Percentiles rank a stretch among this genome's conserved stretches.
phyloP scores from a whole-genome alignment of 1,140 invertebrate species.

The Chironomus tepperi region DNA sequence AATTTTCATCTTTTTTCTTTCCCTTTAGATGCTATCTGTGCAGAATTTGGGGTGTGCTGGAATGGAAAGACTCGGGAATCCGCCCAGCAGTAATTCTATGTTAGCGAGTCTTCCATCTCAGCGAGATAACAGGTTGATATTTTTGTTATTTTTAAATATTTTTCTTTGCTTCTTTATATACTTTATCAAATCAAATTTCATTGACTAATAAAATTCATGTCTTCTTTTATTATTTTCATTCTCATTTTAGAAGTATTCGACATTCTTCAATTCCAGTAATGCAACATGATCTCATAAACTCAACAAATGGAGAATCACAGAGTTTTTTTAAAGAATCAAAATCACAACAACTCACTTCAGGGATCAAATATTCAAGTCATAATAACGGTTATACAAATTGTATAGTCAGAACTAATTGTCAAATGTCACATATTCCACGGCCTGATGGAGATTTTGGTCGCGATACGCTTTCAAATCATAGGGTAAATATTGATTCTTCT shows the following conservation, averaged over 20 bases:
- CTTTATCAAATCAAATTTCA: neutral
- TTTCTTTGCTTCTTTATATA: neutral
- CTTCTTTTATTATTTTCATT: neutral
- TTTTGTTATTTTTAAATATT: neutral
- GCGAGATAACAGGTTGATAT: neutral
- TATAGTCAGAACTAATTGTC: neutral
- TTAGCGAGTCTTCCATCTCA: neutral
- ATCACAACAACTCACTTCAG: neutral
- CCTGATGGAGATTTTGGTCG: conserved; percentile 17
- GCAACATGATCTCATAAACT: conserved; percentile 17
- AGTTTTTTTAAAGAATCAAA: neutral
- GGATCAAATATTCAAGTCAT: neutral
- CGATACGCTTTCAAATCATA: conserved; percentile 1
- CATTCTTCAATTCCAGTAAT: neutral
- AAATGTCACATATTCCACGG: neutral
- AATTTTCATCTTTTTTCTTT: conserved; percentile 31
- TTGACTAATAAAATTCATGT: neutral
- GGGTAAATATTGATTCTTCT: neutral
- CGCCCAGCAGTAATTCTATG: conserved; percentile 36
- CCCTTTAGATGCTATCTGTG: conserved; percentile 56
- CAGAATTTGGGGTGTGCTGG: conserved; percentile 56
- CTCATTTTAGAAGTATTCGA: conserved; percentile 10
- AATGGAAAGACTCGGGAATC: conserved; percentile 56
- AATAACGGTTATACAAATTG: neutral
- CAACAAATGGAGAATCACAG: neutral